Evolutionary conservation across 1,140 invertebrate genomes (phyloP), one percentile per base, ranked within the genome.

Genomic region (Drosophila triauraria): DNA sequence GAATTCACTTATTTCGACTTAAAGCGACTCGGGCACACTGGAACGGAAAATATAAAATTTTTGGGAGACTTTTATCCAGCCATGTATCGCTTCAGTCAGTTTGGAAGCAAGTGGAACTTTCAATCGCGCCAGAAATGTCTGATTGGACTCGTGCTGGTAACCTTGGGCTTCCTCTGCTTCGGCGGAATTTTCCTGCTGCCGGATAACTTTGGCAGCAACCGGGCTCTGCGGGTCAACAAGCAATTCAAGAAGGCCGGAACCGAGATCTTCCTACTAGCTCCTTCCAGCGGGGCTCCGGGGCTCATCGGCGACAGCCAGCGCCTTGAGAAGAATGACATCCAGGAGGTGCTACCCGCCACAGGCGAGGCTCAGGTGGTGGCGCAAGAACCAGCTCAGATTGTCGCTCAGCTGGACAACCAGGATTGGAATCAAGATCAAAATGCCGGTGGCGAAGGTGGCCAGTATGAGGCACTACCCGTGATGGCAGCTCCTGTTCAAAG

Each of bases 121-220:
- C 95, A 97, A 82, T 95, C 97, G 59, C 95, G 96, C 67, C 97
- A 98, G 93, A 98, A 98, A 95, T 98, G 97, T 94, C 95, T 99
- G 75, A 97, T 98, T 78, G 93, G 97, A 65, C 94, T 98, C 74
- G 97, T 98, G 80, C 96, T 98, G 93, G 94, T 96, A 80, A 98
- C 97, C 68, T 96, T 99, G 93, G 96, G 96, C 75, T 94, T 97
- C 65, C 96, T 98, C 78, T 98, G 97, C 94, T 97, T 99, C 94
- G 97, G 97, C 77, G 97, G 97, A 57, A 97, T 98, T 92, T 98
- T 98, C 93, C 98, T 98, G 92, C 93, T 99, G 80, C 98, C 98
- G 30, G 98, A 98, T 93, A 96, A 98, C 84, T 95, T 97, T 91
- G 95, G 95, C 81, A 95, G 95, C 43, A 96, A 96, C 81, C 96